phyloP scores from a whole-genome alignment of 2,113 vertebrate genomes.

The Gnathonemus longibarbis region DNA sequence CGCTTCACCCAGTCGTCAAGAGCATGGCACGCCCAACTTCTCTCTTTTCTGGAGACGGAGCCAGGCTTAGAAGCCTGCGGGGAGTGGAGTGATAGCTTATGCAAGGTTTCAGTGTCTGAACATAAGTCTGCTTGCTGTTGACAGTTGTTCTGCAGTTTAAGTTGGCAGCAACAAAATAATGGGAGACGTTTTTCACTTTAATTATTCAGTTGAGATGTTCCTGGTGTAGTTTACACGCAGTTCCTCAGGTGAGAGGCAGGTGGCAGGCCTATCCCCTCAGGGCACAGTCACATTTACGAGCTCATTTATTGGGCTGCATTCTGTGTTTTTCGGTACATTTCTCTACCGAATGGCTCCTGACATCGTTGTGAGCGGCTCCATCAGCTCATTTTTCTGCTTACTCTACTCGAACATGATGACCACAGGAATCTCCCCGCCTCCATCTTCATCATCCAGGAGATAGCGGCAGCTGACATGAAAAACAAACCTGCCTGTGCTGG shows the following conservation, averaged over 20 bases:
- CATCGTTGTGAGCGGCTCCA: neutral
- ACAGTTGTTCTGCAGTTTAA: neutral
- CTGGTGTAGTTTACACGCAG: neutral
- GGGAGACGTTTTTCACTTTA: neutral
- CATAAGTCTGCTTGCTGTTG: neutral
- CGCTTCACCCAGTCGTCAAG: neutral
- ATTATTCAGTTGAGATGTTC: neutral
- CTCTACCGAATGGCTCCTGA: too few species aligned
- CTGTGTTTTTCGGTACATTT: neutral
- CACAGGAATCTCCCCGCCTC: neutral
- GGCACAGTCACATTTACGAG: neutral
- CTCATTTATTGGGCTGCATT: neutral
- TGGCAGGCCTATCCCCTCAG: neutral
- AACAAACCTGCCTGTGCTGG: neutral
- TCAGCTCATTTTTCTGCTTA: constrained; percentile 20
- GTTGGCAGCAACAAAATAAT: neutral
- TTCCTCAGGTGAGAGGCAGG: neutral
- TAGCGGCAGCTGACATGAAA: neutral
- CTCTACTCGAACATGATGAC: neutral
- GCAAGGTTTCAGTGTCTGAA: neutral
- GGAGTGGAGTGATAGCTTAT: neutral
- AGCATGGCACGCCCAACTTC: neutral
- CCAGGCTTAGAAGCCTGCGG: neutral
- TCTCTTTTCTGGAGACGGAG: neutral
- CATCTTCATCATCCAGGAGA: neutral